Evolutionary conservation across 2,113 vertebrate genomes (phyloP).

Genomic region (Malurus alboscapulatus): DNA sequence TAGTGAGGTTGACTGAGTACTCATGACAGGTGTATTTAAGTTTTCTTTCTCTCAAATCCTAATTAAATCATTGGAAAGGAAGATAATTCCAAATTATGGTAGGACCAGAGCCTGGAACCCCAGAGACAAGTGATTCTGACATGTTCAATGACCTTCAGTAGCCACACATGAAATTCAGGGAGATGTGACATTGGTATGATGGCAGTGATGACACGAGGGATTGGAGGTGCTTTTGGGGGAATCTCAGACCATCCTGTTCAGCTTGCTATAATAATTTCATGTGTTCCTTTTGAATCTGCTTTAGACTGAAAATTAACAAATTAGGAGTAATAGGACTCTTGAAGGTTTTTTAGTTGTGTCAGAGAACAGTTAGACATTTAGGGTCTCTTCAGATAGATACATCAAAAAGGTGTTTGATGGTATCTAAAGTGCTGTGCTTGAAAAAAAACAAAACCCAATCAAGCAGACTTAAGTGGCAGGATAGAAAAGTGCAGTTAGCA

Average conservation of each 20-base stretch:
- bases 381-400: background rate
- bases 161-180: fast-evolving
- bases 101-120: background rate
- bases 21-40: background rate
- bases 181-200: fast-evolving
- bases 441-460: background rate
- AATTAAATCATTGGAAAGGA: background rate
- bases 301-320: background rate
- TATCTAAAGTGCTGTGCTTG: background rate
- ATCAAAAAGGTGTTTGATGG: background rate
- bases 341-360: background rate
- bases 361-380: background rate
- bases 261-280: background rate
- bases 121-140: background rate
- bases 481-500: background rate
- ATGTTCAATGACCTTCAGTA: background rate
- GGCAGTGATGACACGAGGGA: background rate
- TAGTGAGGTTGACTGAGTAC: background rate
- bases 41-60: background rate
- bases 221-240: background rate
- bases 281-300: background rate
- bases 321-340: background rate
- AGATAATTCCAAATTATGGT: background rate
- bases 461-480: background rate
- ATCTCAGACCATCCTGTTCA: background rate